Percentiles rank a stretch among this genome's conserved stretches.
Evolutionary conservation across 2,113 vertebrate genomes (phyloP).

Genomic region (Pituophis catenifer): DNA sequence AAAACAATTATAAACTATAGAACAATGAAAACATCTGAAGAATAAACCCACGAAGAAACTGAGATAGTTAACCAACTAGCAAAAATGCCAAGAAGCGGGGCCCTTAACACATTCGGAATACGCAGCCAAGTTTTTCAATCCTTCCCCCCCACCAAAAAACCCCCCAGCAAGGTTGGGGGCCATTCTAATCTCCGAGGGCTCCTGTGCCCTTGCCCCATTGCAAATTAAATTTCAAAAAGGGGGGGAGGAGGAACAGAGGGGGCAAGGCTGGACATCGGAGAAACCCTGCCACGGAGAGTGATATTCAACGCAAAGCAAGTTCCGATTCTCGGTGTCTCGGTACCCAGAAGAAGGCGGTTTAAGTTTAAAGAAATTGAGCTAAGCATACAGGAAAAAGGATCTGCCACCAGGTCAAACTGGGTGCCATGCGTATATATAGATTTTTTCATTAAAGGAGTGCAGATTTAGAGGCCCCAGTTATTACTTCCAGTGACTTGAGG

Average conservation of each 20-base stretch:
- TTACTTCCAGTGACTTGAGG: constrained; percentile 90
- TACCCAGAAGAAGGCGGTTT: constrained; percentile 6
- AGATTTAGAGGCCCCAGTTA: constrained; percentile 81
- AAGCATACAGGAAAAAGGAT: constrained; percentile 57
- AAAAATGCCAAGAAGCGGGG: background rate
- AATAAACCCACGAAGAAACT: background rate
- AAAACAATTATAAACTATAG: background rate
- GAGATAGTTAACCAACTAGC: background rate
- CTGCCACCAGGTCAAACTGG: constrained; percentile 78
- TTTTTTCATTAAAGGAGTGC: constrained; percentile 81
- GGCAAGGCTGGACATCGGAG: background rate
- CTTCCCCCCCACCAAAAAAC: background rate
- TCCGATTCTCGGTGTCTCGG: background rate
- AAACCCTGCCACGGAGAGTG: background rate
- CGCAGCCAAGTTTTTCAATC: background rate
- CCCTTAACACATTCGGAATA: background rate
- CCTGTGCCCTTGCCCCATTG: background rate
- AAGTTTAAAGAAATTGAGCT: constrained; percentile 61
- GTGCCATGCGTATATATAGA: constrained; percentile 76
- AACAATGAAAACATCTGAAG: background rate
- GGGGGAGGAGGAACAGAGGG: background rate
- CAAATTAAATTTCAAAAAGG: background rate
- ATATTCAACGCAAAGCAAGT: background rate
- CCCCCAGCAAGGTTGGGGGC: background rate
- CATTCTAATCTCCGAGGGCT: background rate